Conservation (phyloP, 2,797 vertebrate genomes). For the Pachyuromys duprasi region DNA sequence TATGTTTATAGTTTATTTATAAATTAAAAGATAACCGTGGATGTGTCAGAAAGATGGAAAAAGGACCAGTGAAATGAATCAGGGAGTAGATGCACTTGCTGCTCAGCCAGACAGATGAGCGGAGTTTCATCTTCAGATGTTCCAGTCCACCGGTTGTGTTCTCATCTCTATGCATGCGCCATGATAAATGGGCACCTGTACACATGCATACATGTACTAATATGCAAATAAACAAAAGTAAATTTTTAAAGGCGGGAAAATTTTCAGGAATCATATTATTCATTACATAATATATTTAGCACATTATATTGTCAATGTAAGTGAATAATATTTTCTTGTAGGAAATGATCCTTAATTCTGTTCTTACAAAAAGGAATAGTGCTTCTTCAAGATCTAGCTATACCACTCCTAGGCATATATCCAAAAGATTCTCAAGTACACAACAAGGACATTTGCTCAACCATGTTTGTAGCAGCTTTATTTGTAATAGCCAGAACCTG, state of each 20-base stretch:
- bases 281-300: not conserved
- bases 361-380: not conserved
- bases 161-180: not conserved
- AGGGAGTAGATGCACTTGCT: not conserved
- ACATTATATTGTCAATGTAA: not conserved
- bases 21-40: not conserved
- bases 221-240: not conserved
- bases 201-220: not conserved
- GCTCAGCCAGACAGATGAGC: not conserved
- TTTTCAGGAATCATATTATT: not conserved
- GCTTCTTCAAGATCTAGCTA: too few species aligned
- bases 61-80: not conserved
- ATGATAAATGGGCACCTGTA: not conserved
- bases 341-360: not conserved
- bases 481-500: too few species aligned
- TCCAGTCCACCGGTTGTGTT: not conserved
- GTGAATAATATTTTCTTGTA: not conserved
- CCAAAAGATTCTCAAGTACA: too few species aligned
- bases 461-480: too few species aligned
- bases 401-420: too few species aligned
- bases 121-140: not conserved
- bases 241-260: not conserved
- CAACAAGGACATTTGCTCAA: too few species aligned
- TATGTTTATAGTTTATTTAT: conserved; percentile 16
- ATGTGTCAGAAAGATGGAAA: not conserved